phyloP scores from a whole-genome alignment of 2,888 invertebrate species.

The Lepidonotus clava region DNA sequence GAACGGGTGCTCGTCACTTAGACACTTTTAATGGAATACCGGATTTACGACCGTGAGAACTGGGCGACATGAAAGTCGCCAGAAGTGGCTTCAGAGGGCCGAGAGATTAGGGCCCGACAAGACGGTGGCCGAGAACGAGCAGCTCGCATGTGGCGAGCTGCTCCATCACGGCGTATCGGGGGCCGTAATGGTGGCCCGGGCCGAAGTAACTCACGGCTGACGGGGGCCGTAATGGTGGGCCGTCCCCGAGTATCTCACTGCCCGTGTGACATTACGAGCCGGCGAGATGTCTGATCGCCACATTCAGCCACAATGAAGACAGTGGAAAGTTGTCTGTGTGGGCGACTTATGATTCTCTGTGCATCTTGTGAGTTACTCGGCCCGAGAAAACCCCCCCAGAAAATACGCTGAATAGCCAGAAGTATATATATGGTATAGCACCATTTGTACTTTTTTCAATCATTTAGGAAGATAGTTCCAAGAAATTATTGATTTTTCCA shows the following conservation, averaged over 20 bases:
- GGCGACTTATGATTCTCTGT: too few relatives aligned
- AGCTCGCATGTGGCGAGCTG: background rate
- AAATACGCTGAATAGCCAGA: too few relatives aligned
- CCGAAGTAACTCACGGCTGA: background rate
- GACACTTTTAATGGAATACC: too few relatives aligned
- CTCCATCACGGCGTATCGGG: background rate
- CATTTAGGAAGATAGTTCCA: too few relatives aligned
- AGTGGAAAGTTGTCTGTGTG: background rate
- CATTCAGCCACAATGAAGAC: background rate
- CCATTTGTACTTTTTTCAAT: too few relatives aligned
- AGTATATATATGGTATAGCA: too few relatives aligned
- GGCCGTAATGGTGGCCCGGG: background rate
- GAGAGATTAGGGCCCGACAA: background rate
- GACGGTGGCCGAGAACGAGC: background rate
- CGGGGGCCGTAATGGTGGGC: background rate
- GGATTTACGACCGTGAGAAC: too few relatives aligned
- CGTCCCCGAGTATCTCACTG: background rate
- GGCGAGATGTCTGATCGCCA: background rate
- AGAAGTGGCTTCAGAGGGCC: background rate
- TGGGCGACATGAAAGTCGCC: background rate
- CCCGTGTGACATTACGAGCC: background rate
- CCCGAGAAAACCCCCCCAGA: too few relatives aligned
- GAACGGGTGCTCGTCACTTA: too few relatives aligned
- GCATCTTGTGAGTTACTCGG: too few relatives aligned
- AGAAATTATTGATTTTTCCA: too few relatives aligned